These are phyloP conservation scores for Ctenoplectra terminalis DNA, from an alignment of 1,140 invertebrate species.

Conservation along the genomic window DNA sequence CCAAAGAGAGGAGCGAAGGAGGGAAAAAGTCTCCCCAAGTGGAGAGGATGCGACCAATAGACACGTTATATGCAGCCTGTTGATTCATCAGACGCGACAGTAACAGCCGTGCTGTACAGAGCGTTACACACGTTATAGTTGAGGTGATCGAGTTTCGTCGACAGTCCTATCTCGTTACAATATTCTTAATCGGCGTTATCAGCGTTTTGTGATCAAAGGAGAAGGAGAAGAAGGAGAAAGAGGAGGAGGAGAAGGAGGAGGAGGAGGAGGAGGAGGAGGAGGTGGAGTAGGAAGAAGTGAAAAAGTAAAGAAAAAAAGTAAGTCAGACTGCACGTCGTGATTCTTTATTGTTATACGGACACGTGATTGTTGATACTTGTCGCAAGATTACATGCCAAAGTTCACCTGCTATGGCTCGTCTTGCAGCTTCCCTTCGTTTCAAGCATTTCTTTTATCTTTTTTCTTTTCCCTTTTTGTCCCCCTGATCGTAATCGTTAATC, in stretches of 20 bases:
- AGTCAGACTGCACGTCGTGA: background rate
- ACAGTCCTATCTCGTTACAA: background rate
- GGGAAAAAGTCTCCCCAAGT: conserved; percentile 44
- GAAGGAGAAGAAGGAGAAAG: too few species aligned
- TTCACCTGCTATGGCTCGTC: too few species aligned
- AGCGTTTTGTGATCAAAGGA: background rate
- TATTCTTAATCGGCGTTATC: background rate
- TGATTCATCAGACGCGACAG: conserved; percentile 61
- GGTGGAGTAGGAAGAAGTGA: too few species aligned
- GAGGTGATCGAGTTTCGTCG: background rate
- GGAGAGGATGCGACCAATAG: conserved; percentile 52
- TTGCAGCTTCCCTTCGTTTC: too few species aligned
- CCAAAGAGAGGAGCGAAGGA: conserved; percentile 20
- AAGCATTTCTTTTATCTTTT: too few species aligned
- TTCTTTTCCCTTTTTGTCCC: too few species aligned
- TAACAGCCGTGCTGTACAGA: conserved; percentile 49
- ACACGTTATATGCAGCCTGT: conserved; percentile 61
- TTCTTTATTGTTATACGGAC: background rate
- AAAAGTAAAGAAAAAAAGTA: too few species aligned
- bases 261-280: too few species aligned
- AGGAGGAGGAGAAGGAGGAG: too few species aligned
- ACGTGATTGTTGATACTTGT: too few species aligned
- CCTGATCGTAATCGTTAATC: too few species aligned
- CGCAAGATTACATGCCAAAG: too few species aligned
- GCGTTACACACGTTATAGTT: background rate